Base-by-base conservation (phyloP, 2,888 invertebrate species). In the Drosophila helvetica region DNA sequence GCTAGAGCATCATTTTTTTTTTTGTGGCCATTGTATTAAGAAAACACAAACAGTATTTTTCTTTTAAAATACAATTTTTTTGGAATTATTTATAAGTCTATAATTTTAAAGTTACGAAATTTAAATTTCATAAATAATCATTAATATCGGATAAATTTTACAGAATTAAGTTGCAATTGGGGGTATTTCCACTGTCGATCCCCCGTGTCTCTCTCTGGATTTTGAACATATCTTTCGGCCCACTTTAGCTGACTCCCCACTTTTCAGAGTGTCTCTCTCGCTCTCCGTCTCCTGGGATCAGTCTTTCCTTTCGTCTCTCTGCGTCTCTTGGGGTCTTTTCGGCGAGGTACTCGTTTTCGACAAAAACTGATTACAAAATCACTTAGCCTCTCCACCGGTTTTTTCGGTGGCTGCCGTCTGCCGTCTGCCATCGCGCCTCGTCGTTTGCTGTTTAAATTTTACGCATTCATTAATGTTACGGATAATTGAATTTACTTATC, bases 401-500 rank as follows among this genome's bases (percentile, higher is more conserved):
- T 72, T 72, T 38, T 38, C 38, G 45, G 56, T 18, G 33, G 33
- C 33, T 33, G 33, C 5, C 12, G 33, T 30, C 30, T 30, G 30
- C 9, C 30, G 30, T 12, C 30, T 12, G 33, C 33, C 33, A 12
- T n/a, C 17, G 17, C 15, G 27, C 27, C 27, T 27, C 45, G 30
- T 12, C 30, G 59, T 18, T 66, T 70, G 74, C 80, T 65, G 89
- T 72, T 88, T 88, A 75, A 75, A 74, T 88, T 87, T 87, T 85
- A 85, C 82, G 83, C 85, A 85, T 89, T 89, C 82, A 85, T 85
- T 89, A 81, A 85, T 87, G 85, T 72, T 76, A 55, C 66, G 82
- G 74, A 75, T 89, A 89, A 87, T 89, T 89, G 82, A 81, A 81
- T 85, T 89, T 81, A 87, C 82, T 89, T 89, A 85, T 85, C 89